A percentile compares a stretch with the other conserved stretches of the same genome.
phyloP scores from a whole-genome alignment of 2,888 invertebrate species.

The Lomographa bimaculata region DNA sequence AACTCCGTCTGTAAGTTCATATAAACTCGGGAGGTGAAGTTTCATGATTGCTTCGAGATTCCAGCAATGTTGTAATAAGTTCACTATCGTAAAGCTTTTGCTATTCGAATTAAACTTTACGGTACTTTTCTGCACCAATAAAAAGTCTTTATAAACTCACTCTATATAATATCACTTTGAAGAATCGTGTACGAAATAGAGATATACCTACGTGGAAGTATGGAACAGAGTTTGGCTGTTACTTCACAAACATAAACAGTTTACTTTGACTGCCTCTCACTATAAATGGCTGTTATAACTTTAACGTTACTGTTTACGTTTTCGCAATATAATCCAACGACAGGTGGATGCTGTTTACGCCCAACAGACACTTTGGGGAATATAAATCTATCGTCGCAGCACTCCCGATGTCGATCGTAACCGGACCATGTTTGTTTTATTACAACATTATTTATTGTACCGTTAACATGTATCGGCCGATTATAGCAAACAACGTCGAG shows the following conservation, averaged over 20 bases:
- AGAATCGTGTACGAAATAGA: no score
- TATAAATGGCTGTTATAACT: conserved; percentile 28
- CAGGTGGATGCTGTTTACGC: conserved; percentile 56
- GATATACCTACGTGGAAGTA: not conserved
- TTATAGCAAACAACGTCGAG: conserved; percentile 38
- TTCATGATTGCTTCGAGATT: no score
- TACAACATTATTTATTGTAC: conserved; percentile 50
- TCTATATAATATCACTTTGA: no score
- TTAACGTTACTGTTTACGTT: conserved; percentile 32
- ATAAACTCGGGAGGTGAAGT: no score
- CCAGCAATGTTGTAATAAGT: no score
- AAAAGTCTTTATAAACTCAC: no score
- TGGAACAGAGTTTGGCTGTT: conserved; percentile 2
- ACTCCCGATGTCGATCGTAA: conserved; percentile 49
- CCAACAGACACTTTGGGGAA: conserved; percentile 40
- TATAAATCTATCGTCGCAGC: conserved; percentile 63
- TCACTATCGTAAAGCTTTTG: no score
- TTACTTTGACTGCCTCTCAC: conserved; percentile 29
- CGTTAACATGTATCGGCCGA: conserved; percentile 47
- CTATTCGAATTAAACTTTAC: no score
- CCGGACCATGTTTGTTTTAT: conserved; percentile 62
- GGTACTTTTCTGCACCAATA: no score
- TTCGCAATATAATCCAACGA: conserved; percentile 59
- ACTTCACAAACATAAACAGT: conserved; percentile 15
- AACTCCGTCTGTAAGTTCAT: no score